These are phyloP conservation scores for Agrilus planipennis DNA, from an alignment of 1,140 invertebrate species.

Conservation along the genomic window DNA sequence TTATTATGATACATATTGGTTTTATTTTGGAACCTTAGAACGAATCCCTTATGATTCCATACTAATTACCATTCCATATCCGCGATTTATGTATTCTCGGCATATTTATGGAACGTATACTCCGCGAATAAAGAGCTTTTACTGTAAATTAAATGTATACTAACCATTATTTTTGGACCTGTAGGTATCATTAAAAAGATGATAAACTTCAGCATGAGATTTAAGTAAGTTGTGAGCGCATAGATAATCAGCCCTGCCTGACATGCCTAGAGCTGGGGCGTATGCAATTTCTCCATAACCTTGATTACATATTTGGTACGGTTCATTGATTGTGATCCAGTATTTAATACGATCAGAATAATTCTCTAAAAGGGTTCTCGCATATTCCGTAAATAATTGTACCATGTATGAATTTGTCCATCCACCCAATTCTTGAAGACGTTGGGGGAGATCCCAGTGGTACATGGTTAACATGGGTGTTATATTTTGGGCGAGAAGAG, in stretches of 20 bases:
- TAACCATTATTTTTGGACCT: slow-evolving; percentile 29
- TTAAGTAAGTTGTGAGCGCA: slow-evolving; percentile 40
- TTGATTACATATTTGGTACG: slow-evolving; percentile 16
- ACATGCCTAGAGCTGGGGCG: slow-evolving; percentile 29
- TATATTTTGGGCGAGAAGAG: slow-evolving; percentile 38
- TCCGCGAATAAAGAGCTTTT: too few species aligned
- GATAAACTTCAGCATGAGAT: slow-evolving; percentile 40
- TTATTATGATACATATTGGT: too few species aligned
- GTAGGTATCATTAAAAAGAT: slow-evolving; percentile 38
- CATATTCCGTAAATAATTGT: slow-evolving; percentile 26
- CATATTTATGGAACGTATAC: too few species aligned
- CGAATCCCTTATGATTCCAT: too few species aligned
- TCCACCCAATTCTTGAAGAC: slow-evolving; percentile 24
- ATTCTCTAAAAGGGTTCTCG: slow-evolving; percentile 10
- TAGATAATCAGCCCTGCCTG: slow-evolving; percentile 39
- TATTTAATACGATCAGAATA: slow-evolving; percentile 33
- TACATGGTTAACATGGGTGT: slow-evolving; percentile 42
- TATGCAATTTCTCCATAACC: slow-evolving; percentile 13
- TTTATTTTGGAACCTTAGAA: too few species aligned
- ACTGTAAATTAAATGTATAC: too few species aligned
- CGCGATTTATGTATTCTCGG: too few species aligned
- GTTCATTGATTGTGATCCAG: slow-evolving; percentile 32
- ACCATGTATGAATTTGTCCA: slow-evolving; percentile 23
- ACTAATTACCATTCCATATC: too few species aligned
- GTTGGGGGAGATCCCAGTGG: slow-evolving; percentile 21